These are phyloP conservation scores for Cotesia chilonis DNA, from an alignment of 1,140 invertebrate species.

Conservation along the genomic window DNA sequence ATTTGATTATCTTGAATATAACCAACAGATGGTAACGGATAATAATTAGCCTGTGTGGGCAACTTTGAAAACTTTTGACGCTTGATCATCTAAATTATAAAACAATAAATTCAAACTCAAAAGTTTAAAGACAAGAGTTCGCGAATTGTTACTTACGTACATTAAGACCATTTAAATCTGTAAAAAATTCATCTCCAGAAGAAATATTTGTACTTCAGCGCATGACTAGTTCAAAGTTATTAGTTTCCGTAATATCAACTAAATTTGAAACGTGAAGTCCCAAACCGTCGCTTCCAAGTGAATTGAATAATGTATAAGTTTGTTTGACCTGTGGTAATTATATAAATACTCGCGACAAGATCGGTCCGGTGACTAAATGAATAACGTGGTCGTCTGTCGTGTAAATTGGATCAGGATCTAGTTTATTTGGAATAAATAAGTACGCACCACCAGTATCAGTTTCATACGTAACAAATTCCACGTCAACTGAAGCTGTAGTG, in stretches of 20 bases:
- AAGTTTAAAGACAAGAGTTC: background rate
- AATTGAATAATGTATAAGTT: constrained; percentile 75
- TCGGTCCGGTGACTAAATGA: constrained; percentile 73
- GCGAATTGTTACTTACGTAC: constrained; percentile 57
- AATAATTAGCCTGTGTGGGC: constrained; percentile 95
- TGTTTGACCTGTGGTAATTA: constrained; percentile 77
- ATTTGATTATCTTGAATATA: constrained; percentile 85
- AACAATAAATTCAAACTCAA: too few relatives aligned
- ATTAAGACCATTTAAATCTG: constrained; percentile 63
- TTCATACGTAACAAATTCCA: constrained; percentile 79
- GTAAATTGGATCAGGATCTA: constrained; percentile 58
- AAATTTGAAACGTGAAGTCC: constrained; percentile 78
- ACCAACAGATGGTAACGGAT: constrained; percentile 86
- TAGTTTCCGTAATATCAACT: constrained; percentile 78
- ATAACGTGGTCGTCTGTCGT: constrained; percentile 61
- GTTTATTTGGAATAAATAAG: constrained; percentile 90
- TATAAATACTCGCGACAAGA: constrained; percentile 77
- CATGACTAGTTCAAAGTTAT: constrained; percentile 93
- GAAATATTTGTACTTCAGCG: constrained; percentile 78
- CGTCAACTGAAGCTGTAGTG: constrained; percentile 69
- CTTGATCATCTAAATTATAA: constrained; percentile 77
- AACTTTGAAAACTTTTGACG: constrained; percentile 86
- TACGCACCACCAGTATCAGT: constrained; percentile 92
- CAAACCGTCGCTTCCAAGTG: constrained; percentile 71
- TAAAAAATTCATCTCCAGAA: constrained; percentile 76